phyloP scores from a whole-genome alignment of 92 coral and sea anemone genomes.

The Palythoa caribaeorum region DNA sequence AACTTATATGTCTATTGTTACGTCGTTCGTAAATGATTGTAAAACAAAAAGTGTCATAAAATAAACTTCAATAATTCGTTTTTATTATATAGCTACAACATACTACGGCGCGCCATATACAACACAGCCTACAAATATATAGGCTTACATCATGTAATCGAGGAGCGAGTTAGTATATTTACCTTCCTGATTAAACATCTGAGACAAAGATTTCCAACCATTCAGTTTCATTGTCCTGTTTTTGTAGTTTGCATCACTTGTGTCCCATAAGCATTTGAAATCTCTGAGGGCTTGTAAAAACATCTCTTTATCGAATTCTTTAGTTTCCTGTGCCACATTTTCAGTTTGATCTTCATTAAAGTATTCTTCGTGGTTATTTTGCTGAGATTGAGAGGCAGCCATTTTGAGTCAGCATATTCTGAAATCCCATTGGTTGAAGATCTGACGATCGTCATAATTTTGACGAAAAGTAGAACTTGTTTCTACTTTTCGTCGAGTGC shows the following conservation, averaged over 20 bases:
- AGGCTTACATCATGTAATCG: slow-evolving; percentile 11
- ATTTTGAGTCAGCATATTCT: neutral
- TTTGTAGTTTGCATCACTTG: slow-evolving; percentile 16
- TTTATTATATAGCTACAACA: slow-evolving; percentile 7
- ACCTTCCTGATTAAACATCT: slow-evolving; percentile 16
- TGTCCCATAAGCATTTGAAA: slow-evolving; percentile 14
- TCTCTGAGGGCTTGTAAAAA: slow-evolving; percentile 1
- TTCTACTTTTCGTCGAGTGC: slow-evolving; percentile 4
- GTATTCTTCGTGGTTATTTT: neutral
- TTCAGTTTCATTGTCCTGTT: slow-evolving; percentile 13
- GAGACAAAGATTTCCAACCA: slow-evolving; percentile 11
- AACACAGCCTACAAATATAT: slow-evolving; percentile 5
- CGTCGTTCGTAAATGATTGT: slow-evolving; percentile 17
- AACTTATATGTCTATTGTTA: slow-evolving; percentile 14
- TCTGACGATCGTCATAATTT: slow-evolving; percentile 6
- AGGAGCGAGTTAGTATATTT: slow-evolving; percentile 13
- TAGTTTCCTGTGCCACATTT: neutral
- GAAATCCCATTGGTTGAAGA: neutral
- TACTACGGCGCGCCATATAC: neutral
- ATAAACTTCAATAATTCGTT: slow-evolving; percentile 14
- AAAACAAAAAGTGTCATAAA: slow-evolving; percentile 5
- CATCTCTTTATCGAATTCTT: neutral
- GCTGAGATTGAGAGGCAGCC: slow-evolving; percentile 5
- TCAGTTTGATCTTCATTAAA: neutral
- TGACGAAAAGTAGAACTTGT: slow-evolving; percentile 3